phyloP scores from a whole-genome alignment of 2,797 vertebrate genomes.

The Hylomyscus alleni region DNA sequence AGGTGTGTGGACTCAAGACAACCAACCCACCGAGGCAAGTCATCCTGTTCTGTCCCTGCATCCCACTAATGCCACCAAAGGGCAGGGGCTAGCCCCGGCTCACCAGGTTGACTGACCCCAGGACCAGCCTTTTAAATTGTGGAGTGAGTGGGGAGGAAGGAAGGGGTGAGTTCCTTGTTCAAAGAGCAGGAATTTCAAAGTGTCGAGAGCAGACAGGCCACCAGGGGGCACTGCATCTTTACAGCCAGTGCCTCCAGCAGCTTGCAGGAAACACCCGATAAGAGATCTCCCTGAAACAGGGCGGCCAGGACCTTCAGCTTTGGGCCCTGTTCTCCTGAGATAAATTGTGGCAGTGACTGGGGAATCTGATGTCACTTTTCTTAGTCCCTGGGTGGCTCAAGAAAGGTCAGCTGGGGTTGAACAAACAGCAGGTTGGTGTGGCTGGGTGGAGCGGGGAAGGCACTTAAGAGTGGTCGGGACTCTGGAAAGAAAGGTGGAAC shows the following conservation, averaged over 20 bases:
- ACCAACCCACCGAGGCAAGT: accelerated
- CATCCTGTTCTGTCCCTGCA: neutral
- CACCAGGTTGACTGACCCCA: neutral
- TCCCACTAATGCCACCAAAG: neutral
- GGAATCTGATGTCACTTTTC: neutral
- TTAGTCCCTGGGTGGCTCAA: neutral
- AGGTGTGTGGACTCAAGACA: neutral
- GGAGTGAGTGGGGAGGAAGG: neutral
- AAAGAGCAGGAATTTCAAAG: neutral
- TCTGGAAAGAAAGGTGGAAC: neutral
- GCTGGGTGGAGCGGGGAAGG: neutral
- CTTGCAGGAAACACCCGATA: neutral
- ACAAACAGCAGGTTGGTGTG: neutral
- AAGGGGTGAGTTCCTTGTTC: neutral
- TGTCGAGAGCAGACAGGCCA: neutral
- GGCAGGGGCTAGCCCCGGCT: neutral
- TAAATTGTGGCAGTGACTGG: neutral
- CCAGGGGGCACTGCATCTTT: slow-evolving; percentile 49
- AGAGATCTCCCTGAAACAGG: neutral
- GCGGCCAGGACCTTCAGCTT: neutral
- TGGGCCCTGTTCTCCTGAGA: neutral
- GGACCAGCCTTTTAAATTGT: neutral
- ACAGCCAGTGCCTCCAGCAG: accelerated
- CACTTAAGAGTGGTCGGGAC: neutral
- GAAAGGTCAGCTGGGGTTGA: neutral